Percentiles rank a stretch among this genome's conserved stretches.
These are phyloP conservation scores for Montipora capricornis DNA, from an alignment of 64 coral and sea anemone genomes.

Conservation along the genomic window DNA sequence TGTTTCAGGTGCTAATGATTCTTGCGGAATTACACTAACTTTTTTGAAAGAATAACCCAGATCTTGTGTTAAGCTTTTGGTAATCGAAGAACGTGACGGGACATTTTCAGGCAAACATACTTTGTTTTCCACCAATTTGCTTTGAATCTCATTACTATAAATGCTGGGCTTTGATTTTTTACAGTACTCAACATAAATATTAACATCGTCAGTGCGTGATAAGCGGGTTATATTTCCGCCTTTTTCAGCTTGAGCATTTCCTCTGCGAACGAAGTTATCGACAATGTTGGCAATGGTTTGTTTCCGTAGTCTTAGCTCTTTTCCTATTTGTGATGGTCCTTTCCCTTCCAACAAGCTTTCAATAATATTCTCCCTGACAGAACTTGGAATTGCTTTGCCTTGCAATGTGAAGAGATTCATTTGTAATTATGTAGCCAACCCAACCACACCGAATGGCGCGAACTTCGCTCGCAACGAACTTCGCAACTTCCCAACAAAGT, in stretches of 20 bases:
- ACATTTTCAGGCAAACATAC: constrained; percentile 15
- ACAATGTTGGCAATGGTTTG: background rate
- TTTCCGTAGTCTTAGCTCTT: background rate
- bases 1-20: no score
- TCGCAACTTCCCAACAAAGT: no score
- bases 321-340: background rate
- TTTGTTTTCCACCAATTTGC: background rate
- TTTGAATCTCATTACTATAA: background rate
- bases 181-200: background rate
- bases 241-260: background rate
- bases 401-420: no score
- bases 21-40: no score
- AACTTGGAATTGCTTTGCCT: background rate
- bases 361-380: background rate
- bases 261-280: background rate
- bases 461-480: no score
- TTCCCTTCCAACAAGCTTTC: background rate
- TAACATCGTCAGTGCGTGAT: background rate
- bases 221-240: background rate
- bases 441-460: no score
- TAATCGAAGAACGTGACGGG: constrained; percentile 27
- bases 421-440: no score
- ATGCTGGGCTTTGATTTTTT: background rate
- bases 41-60: no score
- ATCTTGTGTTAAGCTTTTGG: background rate